Percentiles rank a stretch among this genome's conserved stretches.
Evolutionary conservation across 1,140 invertebrate species (phyloP).

Genomic region (Macrobrachium rosenbergii): DNA sequence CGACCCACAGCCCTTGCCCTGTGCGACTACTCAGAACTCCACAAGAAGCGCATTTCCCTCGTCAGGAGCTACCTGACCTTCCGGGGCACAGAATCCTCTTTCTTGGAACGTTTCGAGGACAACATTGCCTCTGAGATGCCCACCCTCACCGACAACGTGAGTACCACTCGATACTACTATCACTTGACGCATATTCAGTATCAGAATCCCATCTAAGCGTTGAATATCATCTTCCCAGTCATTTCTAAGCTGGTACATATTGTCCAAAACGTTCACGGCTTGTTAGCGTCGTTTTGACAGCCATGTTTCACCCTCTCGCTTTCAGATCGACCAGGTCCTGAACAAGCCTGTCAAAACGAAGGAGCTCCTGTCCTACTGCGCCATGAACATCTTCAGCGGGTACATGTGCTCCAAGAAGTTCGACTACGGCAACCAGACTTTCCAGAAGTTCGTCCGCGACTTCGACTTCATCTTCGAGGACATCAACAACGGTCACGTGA

Average conservation of each 20-base stretch:
- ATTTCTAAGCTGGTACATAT: neutral
- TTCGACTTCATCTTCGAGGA: slow-evolving; percentile 92
- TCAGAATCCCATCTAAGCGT: no score
- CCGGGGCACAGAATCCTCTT: slow-evolving; percentile 74
- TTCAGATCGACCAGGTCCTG: slow-evolving; percentile 52
- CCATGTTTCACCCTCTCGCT: neutral
- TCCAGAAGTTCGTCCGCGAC: slow-evolving; percentile 77
- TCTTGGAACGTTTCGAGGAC: slow-evolving; percentile 67
- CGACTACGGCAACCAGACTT: slow-evolving; percentile 77
- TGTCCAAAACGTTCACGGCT: no score
- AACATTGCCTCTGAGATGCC: slow-evolving; percentile 62
- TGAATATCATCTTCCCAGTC: neutral
- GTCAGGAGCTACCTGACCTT: slow-evolving; percentile 67
- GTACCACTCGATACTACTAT: neutral
- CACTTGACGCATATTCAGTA: no score
- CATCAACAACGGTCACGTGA: slow-evolving; percentile 87
- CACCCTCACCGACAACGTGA: slow-evolving; percentile 57
- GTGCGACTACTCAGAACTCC: slow-evolving; percentile 87
- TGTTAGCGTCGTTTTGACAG: no score
- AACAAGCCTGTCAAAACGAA: slow-evolving; percentile 49
- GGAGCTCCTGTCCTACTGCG: slow-evolving; percentile 59
- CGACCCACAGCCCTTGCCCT: slow-evolving; percentile 83
- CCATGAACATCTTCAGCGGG: slow-evolving; percentile 82
- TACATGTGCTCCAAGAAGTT: slow-evolving; percentile 88
- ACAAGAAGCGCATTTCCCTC: slow-evolving; percentile 83